Conservation (phyloP, 2,113 vertebrate genomes). For the Lasiurus cinereus region DNA sequence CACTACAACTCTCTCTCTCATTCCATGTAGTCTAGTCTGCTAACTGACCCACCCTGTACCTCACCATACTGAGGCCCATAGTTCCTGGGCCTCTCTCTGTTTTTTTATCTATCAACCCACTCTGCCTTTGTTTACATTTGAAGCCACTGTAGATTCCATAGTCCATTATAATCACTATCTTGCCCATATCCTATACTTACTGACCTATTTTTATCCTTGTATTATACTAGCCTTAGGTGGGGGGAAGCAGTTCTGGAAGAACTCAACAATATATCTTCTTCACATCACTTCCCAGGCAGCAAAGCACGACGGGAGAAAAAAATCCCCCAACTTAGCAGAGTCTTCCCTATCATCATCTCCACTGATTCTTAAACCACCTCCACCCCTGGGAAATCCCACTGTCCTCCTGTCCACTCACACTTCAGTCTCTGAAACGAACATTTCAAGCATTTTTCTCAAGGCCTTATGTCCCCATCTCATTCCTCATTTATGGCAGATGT, state of each 20-base stretch:
- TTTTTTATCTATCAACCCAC: not conserved
- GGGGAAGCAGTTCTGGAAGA: not conserved
- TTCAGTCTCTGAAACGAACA: not conserved
- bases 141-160: not conserved
- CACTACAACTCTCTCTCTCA: not conserved
- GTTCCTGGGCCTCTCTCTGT: not conserved
- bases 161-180: not conserved
- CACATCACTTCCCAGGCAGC: not conserved
- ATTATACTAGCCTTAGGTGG: not conserved
- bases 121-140: constrained; percentile 6
- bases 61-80: not conserved
- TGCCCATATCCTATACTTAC: not conserved
- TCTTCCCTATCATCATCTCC: not conserved
- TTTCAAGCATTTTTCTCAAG: not conserved
- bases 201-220: not conserved
- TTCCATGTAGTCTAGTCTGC: not conserved
- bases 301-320: not conserved
- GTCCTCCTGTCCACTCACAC: not conserved
- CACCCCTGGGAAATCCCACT: not conserved
- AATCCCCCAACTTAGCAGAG: not conserved
- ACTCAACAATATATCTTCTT: not conserved
- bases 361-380: not conserved
- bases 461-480: not conserved
- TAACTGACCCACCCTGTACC: not conserved
- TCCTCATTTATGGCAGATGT: no score